These are phyloP conservation scores for Pycnomerus fuliginosus DNA, from an alignment of 2,888 invertebrate genomes.

Conservation along the genomic window DNA sequence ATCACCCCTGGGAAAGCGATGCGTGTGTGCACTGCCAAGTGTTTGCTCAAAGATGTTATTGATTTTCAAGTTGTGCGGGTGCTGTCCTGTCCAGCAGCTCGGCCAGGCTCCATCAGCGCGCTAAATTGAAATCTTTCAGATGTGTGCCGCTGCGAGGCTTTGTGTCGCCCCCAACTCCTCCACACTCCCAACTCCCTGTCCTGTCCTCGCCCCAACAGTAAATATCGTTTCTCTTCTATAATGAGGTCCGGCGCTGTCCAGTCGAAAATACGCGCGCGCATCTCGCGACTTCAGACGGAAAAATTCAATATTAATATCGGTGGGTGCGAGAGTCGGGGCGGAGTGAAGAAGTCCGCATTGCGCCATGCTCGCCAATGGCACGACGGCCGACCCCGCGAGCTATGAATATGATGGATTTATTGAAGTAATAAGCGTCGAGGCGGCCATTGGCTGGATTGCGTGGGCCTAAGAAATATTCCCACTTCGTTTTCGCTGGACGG, in stretches of 20 bases:
- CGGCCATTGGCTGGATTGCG: constrained; percentile 64
- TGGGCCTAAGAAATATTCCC: no score
- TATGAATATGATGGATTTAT: constrained; percentile 66
- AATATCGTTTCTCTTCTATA: constrained; percentile 49
- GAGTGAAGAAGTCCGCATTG: constrained; percentile 46
- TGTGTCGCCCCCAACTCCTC: constrained; percentile 26
- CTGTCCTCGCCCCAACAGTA: constrained; percentile 42
- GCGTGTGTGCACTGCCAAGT: constrained; percentile 55
- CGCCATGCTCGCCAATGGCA: constrained; percentile 47
- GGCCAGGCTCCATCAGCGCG: constrained; percentile 45
- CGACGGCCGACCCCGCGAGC: constrained; percentile 41
- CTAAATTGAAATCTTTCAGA: constrained; percentile 53
- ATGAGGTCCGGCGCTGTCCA: constrained; percentile 49
- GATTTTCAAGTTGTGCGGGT: constrained; percentile 52
- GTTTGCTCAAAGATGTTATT: constrained; percentile 55
- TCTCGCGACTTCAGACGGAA: constrained; percentile 59
- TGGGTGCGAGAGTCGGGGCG: constrained; percentile 51
- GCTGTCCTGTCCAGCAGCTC: constrained; percentile 38
- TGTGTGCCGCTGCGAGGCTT: constrained; percentile 41
- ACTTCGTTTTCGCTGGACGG: no score
- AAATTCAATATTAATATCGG: constrained; percentile 82
- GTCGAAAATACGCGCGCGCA: constrained; percentile 47
- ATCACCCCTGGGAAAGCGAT: constrained; percentile 46
- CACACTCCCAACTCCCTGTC: constrained; percentile 22
- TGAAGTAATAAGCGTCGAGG: constrained; percentile 75